Percentiles rank a stretch among this genome's conserved stretches.
These are phyloP conservation scores for Cyphomyrmex costatus DNA, from an alignment of 1,140 invertebrate species.

Conservation along the genomic window DNA sequence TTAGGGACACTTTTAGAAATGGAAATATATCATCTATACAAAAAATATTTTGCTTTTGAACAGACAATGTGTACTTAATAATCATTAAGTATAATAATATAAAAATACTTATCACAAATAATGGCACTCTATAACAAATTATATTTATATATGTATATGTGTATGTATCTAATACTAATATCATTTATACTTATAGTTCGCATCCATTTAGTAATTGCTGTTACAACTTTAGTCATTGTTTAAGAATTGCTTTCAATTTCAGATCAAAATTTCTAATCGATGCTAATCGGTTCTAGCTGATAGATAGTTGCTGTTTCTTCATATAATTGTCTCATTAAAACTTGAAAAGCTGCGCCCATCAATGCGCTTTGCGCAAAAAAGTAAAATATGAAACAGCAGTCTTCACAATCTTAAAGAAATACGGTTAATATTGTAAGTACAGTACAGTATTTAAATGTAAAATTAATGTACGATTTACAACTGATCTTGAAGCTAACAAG, in stretches of 20 bases:
- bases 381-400: slow-evolving; percentile 47
- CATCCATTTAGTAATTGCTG: not conserved
- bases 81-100: slow-evolving; percentile 13
- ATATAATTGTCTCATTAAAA: not conserved
- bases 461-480: not conserved
- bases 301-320: not conserved
- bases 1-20: not conserved
- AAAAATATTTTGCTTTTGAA: slow-evolving; percentile 9
- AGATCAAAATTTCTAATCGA: not conserved
- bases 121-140: not conserved
- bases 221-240: not conserved
- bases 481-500: not conserved
- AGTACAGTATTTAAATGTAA: not conserved
- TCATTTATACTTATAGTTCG: not conserved
- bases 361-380: slow-evolving; percentile 26
- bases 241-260: not conserved
- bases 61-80: not conserved
- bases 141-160: not conserved
- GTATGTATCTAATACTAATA: not conserved
- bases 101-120: not conserved
- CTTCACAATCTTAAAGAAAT: slow-evolving; percentile 49
- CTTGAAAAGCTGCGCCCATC: not conserved
- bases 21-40: not conserved
- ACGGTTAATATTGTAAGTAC: not conserved
- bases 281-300: not conserved